Conservation (phyloP, 2,797 vertebrate species). For the Cyprinella venusta region DNA sequence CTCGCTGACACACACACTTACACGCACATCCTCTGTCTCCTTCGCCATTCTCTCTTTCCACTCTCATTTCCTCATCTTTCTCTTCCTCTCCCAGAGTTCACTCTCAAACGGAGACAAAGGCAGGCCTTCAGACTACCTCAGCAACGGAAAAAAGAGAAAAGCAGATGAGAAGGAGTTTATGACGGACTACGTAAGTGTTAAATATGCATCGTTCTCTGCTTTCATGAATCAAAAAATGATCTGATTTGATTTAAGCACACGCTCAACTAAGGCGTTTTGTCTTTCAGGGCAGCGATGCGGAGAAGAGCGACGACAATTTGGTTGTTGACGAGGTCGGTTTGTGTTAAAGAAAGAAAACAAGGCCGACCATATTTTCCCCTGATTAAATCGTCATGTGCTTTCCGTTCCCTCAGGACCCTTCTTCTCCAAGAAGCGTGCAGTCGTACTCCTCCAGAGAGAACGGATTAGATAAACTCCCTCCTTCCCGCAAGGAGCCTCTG, state of each 20-base stretch:
- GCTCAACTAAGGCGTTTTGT: fast-evolving
- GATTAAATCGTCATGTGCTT: constrained; percentile 26
- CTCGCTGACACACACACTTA: background rate
- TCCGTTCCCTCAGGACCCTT: constrained; percentile 74
- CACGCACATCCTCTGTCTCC: background rate
- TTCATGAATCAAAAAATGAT: background rate
- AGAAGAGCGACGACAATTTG: constrained; percentile 91
- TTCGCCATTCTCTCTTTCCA: background rate
- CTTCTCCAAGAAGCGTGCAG: constrained; percentile 86
- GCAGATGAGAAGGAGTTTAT: constrained; percentile 90
- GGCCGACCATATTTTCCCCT: background rate
- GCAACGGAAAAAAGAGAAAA: constrained; percentile 91
- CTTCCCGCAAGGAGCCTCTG: constrained; percentile 79
- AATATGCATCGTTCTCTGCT: constrained; percentile 19
- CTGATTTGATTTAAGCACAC: constrained; percentile 6
- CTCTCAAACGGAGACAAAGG: constrained; percentile 88
- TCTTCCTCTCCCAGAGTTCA: constrained; percentile 79
- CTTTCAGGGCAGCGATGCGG: constrained; percentile 87
- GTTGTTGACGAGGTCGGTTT: constrained; percentile 89
- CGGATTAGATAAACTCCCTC: constrained; percentile 81
- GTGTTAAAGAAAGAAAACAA: background rate
- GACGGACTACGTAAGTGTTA: constrained; percentile 86
- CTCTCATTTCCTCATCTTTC: constrained; percentile 38
- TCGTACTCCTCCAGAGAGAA: constrained; percentile 89
- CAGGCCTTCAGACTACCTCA: constrained; percentile 87